Evolutionary conservation across 2,113 vertebrate genomes (phyloP).

Genomic region (Rhynchomys soricoides): DNA sequence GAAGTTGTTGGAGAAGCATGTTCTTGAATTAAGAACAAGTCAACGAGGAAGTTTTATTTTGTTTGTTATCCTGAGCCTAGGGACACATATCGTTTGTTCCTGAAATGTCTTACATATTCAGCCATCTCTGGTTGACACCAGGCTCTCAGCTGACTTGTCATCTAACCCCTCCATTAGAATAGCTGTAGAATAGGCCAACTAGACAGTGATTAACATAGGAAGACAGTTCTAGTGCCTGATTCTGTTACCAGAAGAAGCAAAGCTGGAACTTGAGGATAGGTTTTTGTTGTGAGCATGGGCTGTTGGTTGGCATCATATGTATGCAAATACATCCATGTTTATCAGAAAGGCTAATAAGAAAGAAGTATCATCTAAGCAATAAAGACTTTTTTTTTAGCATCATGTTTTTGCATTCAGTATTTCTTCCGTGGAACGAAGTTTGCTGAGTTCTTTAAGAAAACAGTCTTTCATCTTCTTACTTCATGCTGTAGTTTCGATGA

Average conservation of each 20-base stretch:
- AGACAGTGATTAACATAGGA: neutral
- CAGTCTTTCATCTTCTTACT: neutral
- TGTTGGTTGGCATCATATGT: neutral
- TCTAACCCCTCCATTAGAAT: neutral
- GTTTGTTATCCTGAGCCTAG: neutral
- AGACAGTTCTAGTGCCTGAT: no score
- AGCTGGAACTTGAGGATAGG: neutral
- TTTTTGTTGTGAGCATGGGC: neutral
- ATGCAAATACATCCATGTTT: neutral
- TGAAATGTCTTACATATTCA: neutral
- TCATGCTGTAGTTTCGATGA: no score
- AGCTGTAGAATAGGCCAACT: neutral
- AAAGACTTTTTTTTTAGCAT: neutral
- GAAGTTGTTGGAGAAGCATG: neutral
- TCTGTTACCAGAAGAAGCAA: neutral
- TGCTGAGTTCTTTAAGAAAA: neutral
- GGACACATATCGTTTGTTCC: neutral
- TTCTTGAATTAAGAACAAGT: neutral
- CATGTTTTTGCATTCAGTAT: neutral
- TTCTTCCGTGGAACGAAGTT: neutral
- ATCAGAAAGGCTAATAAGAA: neutral
- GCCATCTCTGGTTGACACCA: neutral
- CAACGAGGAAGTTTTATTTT: neutral
- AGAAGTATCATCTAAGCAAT: neutral
- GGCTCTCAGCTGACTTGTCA: neutral